Evolutionary conservation across 2,797 vertebrate genomes (phyloP).

Genomic region (Malurus leucopterus): DNA sequence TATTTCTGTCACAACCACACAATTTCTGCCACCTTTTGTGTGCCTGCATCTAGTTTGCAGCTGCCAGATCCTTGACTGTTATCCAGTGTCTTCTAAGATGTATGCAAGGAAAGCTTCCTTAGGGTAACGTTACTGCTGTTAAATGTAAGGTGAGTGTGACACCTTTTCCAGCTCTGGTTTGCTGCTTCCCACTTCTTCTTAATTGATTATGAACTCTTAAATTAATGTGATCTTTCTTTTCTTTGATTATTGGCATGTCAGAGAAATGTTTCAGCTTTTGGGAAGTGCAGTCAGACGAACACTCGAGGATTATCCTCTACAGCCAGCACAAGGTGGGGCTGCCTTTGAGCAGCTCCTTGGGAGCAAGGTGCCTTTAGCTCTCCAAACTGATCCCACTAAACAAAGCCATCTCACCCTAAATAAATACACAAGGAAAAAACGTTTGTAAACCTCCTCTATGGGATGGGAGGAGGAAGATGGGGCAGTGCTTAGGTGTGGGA

Average conservation of each 20-base stretch:
- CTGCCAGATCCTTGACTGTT: not conserved
- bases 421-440: not conserved
- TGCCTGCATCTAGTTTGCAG: not conserved
- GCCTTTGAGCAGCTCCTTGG: not conserved
- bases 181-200: not conserved
- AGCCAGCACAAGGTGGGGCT: accelerated
- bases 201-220: not conserved
- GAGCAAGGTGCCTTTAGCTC: not conserved
- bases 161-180: not conserved
- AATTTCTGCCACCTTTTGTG: not conserved
- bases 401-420: not conserved
- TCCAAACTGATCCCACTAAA: not conserved
- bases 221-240: not conserved
- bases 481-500: not conserved
- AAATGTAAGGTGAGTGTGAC: not conserved
- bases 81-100: not conserved
- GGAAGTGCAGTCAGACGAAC: no score
- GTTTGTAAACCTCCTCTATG: not conserved
- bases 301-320: not conserved
- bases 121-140: not conserved
- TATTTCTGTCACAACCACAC: not conserved
- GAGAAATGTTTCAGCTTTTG: not conserved
- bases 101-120: not conserved
- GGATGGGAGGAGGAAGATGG: not conserved
- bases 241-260: not conserved